A percentile compares a stretch with the other conserved stretches of the same genome.
Evolutionary conservation across 64 coral and sea anemone genomes (phyloP).

Genomic region (Trachythela sp.): DNA sequence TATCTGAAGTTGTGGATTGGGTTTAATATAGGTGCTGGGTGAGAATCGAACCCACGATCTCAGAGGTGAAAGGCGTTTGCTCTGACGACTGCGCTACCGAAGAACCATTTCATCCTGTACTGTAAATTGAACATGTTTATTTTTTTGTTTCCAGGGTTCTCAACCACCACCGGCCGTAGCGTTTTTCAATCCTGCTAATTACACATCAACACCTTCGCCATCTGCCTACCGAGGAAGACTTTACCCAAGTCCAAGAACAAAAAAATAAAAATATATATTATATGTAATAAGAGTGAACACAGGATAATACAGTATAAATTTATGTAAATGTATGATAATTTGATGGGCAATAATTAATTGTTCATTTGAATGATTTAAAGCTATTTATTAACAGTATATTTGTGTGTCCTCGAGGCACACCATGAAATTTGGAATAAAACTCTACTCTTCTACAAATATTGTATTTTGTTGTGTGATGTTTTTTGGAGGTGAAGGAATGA

Average conservation of each 20-base stretch:
- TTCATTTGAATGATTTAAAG: neutral
- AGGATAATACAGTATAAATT: neutral
- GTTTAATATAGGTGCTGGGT: too few relatives aligned
- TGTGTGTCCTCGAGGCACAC: neutral
- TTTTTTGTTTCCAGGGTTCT: neutral
- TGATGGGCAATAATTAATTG: neutral
- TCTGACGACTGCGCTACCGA: too few relatives aligned
- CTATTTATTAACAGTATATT: neutral
- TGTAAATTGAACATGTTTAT: too few relatives aligned
- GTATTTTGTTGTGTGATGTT: neutral
- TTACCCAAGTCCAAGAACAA: neutral
- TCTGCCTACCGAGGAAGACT: neutral
- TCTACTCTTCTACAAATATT: neutral
- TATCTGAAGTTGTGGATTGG: too few relatives aligned
- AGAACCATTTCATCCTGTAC: too few relatives aligned
- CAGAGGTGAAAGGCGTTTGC: too few relatives aligned
- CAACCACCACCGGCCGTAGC: neutral
- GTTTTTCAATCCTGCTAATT: neutral
- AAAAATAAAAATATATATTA: neutral
- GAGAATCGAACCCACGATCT: too few relatives aligned
- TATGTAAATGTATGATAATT: neutral
- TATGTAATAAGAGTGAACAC: neutral
- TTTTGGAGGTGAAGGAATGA: neutral
- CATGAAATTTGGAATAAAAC: neutral
- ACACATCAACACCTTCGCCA: neutral